Evolutionary conservation across 2,888 invertebrate species (phyloP).

Genomic region (Leucoma salicis): DNA sequence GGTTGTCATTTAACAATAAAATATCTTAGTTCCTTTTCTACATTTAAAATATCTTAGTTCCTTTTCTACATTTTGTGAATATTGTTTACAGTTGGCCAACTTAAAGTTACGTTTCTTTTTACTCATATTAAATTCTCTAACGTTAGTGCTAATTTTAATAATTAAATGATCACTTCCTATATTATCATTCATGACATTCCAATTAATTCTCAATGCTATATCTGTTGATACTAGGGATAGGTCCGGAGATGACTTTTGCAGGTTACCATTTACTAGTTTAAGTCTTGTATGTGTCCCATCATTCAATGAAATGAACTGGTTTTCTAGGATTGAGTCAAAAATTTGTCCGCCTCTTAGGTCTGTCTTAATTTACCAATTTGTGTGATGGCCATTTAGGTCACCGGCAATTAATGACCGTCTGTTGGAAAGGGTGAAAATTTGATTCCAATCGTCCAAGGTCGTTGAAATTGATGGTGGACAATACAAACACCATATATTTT

Average conservation of each 20-base stretch:
- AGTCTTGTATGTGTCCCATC: neutral
- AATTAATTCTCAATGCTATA: neutral
- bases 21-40: no score
- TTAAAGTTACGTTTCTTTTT: slow-evolving; percentile 7
- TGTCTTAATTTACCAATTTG: neutral
- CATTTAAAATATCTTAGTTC: no score
- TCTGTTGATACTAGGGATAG: neutral
- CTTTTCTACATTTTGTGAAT: neutral
- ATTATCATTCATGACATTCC: neutral
- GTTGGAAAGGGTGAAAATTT: neutral
- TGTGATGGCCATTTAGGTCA: slow-evolving; percentile 1
- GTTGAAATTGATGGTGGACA: neutral
- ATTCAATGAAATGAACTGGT: neutral
- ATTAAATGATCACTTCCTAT: slow-evolving; percentile 3
- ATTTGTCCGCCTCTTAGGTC: neutral
- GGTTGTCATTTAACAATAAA: no score
- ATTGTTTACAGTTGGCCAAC: slow-evolving; percentile 4
- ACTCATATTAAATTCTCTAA: neutral
- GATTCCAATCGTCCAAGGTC: neutral
- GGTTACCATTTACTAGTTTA: neutral
- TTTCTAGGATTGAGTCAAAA: neutral
- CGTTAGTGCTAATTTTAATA: slow-evolving; percentile 1
- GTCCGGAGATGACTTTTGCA: neutral
- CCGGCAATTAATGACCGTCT: neutral
- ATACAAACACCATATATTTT: neutral